A percentile compares a stretch with the other conserved stretches of the same genome.
Evolutionary conservation across 2,797 vertebrate genomes (phyloP).

Genomic region (Oophaga sylvatica): DNA sequence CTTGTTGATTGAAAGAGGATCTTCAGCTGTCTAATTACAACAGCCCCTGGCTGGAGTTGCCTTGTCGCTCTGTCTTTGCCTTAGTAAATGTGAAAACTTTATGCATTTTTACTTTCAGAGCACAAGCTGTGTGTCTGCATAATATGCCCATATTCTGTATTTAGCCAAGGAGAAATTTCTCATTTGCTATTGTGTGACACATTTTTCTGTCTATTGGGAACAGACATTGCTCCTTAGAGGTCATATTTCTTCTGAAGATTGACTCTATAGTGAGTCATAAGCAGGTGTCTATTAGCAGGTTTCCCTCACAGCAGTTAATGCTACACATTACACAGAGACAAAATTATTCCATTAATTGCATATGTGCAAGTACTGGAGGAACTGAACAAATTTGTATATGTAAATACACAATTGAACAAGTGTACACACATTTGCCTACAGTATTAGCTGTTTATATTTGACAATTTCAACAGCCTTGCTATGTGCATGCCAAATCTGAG

Average conservation of each 20-base stretch:
- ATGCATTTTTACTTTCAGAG: conserved; percentile 42
- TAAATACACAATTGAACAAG: conserved; percentile 5
- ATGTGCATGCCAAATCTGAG: background rate
- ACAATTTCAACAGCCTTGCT: background rate
- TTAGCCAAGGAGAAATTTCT: conserved; percentile 54
- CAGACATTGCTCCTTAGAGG: conserved; percentile 35
- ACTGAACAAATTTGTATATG: background rate
- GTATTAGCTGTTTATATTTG: background rate
- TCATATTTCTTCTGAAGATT: conserved; percentile 37
- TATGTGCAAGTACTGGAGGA: background rate
- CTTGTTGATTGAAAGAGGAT: background rate
- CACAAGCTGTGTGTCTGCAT: conserved; percentile 48
- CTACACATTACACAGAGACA: background rate
- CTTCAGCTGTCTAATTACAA: conserved; percentile 3
- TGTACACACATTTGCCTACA: background rate
- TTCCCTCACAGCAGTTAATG: conserved; percentile 10
- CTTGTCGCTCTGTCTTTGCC: conserved; percentile 23
- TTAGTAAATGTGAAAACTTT: conserved; percentile 38
- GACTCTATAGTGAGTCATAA: conserved; percentile 18
- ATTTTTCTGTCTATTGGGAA: conserved; percentile 37
- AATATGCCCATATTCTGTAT: conserved; percentile 45
- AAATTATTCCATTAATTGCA: conserved; percentile 2
- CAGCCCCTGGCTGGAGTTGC: conserved; percentile 8
- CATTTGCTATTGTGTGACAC: conserved; percentile 46
- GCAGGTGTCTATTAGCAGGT: conserved; percentile 20